phyloP scores from a whole-genome alignment of 2,797 vertebrate genomes.

The Bradypodion ventrale region DNA sequence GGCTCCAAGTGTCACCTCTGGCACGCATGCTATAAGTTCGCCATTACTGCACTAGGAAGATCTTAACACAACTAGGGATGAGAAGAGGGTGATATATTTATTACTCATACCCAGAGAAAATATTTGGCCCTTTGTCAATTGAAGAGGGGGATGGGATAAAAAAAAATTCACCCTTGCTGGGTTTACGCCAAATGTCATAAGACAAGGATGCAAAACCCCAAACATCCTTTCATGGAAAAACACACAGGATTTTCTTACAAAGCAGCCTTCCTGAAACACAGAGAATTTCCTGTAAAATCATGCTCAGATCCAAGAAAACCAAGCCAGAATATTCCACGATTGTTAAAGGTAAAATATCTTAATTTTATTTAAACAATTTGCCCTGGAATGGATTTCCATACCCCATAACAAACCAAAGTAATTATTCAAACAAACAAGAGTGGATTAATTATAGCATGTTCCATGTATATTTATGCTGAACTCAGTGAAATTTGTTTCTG shows the following conservation, averaged over 20 bases:
- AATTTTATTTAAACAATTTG: neutral
- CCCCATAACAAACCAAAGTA: neutral
- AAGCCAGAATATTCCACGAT: neutral
- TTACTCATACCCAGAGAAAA: neutral
- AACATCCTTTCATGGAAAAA: constrained; percentile 22
- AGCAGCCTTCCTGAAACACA: constrained; percentile 17
- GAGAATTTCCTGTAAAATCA: constrained; percentile 11
- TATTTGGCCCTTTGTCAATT: neutral
- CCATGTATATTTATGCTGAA: neutral
- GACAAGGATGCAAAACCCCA: constrained; percentile 4
- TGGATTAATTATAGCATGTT: neutral
- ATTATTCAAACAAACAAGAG: neutral
- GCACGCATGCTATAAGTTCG: no score
- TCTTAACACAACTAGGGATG: neutral
- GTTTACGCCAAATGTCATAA: neutral
- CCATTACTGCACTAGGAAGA: no score
- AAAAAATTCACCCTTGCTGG: neutral
- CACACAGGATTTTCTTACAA: constrained; percentile 13
- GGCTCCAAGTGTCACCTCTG: no score
- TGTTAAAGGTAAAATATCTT: neutral
- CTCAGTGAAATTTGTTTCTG: neutral
- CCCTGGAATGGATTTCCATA: neutral
- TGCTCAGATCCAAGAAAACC: neutral
- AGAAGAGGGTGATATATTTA: neutral
- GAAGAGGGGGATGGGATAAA: neutral